A percentile compares a stretch with the other conserved stretches of the same genome.
Conservation (phyloP, 2,888 invertebrate genomes). For the Teleogryllus oceanicus region DNA sequence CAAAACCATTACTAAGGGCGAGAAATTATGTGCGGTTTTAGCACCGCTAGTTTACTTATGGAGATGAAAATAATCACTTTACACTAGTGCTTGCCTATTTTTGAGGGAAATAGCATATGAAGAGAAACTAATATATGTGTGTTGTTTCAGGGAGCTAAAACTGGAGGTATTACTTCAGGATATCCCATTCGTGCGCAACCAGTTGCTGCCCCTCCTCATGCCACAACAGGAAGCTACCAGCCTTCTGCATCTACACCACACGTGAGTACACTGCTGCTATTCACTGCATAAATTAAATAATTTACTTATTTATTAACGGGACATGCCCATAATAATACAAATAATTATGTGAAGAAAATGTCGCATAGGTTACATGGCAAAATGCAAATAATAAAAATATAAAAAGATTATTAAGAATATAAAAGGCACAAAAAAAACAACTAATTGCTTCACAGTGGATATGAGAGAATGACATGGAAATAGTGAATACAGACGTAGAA, state of each 20-base stretch:
- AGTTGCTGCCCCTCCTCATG: constrained; percentile 45
- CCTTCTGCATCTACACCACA: constrained; percentile 37
- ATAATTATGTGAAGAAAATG: not conserved
- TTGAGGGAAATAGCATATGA: too few relatives aligned
- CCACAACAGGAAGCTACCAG: constrained; percentile 37
- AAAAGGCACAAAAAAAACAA: too few relatives aligned
- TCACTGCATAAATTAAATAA: not conserved
- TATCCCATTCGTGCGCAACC: constrained; percentile 72
- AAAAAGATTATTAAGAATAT: not conserved
- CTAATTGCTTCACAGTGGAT: too few relatives aligned
- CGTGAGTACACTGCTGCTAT: constrained; percentile 33
- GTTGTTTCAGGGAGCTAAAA: constrained; percentile 61
- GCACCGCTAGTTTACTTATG: too few relatives aligned
- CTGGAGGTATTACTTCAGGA: constrained; percentile 78
- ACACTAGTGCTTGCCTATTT: too few relatives aligned
- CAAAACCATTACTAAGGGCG: too few relatives aligned
- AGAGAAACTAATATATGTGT: not conserved
- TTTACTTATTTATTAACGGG: not conserved
- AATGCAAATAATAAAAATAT: not conserved
- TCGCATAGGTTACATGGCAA: not conserved
- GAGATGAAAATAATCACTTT: too few relatives aligned
- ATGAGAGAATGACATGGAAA: too few relatives aligned
- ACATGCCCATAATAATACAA: not conserved
- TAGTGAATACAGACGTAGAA: too few relatives aligned
- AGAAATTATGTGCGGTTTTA: too few relatives aligned